Percentiles rank a stretch among this genome's conserved stretches.
Conservation (phyloP, 2,113 vertebrate species). For the Amia ocellicauda region DNA sequence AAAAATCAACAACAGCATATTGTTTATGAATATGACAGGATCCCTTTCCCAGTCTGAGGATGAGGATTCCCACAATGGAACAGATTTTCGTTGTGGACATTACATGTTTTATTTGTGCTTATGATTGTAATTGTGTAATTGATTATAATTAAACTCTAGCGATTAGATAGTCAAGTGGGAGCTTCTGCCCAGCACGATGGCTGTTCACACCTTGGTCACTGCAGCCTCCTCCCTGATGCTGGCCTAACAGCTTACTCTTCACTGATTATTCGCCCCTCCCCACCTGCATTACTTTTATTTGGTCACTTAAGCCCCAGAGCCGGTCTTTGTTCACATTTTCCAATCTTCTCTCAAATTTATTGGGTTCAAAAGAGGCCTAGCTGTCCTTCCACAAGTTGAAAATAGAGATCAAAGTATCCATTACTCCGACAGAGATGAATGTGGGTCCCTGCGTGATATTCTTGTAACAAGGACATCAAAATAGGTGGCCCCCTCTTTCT, state of each 20-base stretch:
- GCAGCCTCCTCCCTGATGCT: constrained; percentile 36
- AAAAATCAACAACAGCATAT: too few species aligned
- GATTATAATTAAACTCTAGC: too few species aligned
- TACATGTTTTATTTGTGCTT: too few species aligned
- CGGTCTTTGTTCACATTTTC: constrained; percentile 66
- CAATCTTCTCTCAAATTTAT: constrained; percentile 80
- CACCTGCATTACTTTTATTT: constrained; percentile 52
- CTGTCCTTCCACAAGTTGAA: constrained; percentile 74
- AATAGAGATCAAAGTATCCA: constrained; percentile 80
- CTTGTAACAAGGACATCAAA: constrained; percentile 76
- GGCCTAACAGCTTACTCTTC: constrained; percentile 42
- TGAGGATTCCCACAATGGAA: too few species aligned
- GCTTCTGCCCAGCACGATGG: too few species aligned
- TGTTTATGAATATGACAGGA: too few species aligned
- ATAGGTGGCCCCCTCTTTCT: constrained; percentile 70
- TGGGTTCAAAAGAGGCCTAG: constrained; percentile 77
- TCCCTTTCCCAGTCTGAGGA: too few species aligned
- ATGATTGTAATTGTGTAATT: too few species aligned
- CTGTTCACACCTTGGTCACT: too few species aligned
- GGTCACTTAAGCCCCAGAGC: constrained; percentile 67
- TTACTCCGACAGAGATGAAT: constrained; percentile 79
- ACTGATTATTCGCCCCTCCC: constrained; percentile 19
- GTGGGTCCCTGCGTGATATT: constrained; percentile 59
- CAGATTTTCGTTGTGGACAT: too few species aligned
- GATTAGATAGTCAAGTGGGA: too few species aligned